Base-by-base conservation (phyloP, 2,888 invertebrate species). In the Pyrrhosoma nymphula region DNA sequence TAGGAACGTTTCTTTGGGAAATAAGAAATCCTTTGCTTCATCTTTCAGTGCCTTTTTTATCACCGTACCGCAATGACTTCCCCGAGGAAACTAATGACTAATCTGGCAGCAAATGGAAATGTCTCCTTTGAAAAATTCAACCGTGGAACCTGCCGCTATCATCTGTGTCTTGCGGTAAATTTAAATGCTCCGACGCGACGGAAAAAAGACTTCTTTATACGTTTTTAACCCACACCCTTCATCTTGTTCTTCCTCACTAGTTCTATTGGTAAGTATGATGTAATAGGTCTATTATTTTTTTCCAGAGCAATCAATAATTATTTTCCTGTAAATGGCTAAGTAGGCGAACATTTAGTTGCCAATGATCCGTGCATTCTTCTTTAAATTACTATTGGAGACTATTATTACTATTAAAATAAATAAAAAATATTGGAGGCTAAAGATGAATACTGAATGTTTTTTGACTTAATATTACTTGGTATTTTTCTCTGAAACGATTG, bases 11-110 rank as follows among this genome's bases (percentile, higher is more conserved):
- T 69, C 63, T 30, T 91, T 63, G 1, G 20, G 60, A 35, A 91
- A 91, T 18, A 35, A 91, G 60, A 23, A 91, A 23, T 60, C 91
- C 91, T 91, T 91, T 60, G 8, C 20, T 23, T 55, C 56, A n/a
- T 55, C 55, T 88, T 47, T 88, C 39, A 26, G n/a, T 55, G n/a
- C n/a, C 39, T 14, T 14, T 82, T 82, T 91, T 91, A 91, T 91
- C n/a, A 63, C 91, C 39, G 23, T 63, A 91, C 91, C 91, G 39
- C 91, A 89, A 56, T 16, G 55, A 55, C 26, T 18, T 14, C 63
- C 1, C 82, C 0, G 30, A 16, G 82, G 82, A 82, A 82, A 82
- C 82, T 35, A 82, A 82, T 82, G 82, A 35, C 82, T 82, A 35
- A 30, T 23, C 35, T 16, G 30, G 35, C 3, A 82, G 35, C 12